These are phyloP conservation scores for Callipepla squamata DNA, from an alignment of 2,113 vertebrate genomes.

Conservation along the genomic window DNA sequence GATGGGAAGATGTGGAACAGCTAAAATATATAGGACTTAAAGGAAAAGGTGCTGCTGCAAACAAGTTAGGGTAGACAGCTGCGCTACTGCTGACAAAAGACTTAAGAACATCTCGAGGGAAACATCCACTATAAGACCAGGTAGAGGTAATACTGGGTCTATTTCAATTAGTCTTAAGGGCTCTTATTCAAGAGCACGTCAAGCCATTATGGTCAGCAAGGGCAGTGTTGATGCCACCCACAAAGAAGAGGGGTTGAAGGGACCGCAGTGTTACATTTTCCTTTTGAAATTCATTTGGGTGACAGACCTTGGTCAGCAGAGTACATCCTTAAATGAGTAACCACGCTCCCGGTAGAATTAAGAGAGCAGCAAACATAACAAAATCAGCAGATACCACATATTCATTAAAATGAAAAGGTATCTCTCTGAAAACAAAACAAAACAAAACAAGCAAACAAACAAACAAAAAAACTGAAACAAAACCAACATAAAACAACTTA, in stretches of 20 bases:
- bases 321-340: background rate
- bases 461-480: too few species aligned
- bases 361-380: background rate
- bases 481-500: background rate
- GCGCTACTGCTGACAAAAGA: background rate
- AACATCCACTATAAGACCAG: constrained; percentile 18
- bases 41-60: background rate
- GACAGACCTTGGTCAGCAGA: background rate
- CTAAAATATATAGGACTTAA: background rate
- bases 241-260: background rate
- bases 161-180: background rate
- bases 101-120: constrained; percentile 7
- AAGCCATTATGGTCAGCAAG: background rate
- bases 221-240: background rate
- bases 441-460: too few species aligned
- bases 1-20: constrained; percentile 7
- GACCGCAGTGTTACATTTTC: background rate
- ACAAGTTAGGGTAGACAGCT: background rate
- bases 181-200: background rate
- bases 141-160: background rate
- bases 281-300: background rate
- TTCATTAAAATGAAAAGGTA: background rate
- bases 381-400: background rate
- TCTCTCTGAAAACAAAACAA: background rate
- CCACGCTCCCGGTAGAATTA: background rate